Conservation (phyloP, 2,113 vertebrate genomes). For the Marmota flaviventris region DNA sequence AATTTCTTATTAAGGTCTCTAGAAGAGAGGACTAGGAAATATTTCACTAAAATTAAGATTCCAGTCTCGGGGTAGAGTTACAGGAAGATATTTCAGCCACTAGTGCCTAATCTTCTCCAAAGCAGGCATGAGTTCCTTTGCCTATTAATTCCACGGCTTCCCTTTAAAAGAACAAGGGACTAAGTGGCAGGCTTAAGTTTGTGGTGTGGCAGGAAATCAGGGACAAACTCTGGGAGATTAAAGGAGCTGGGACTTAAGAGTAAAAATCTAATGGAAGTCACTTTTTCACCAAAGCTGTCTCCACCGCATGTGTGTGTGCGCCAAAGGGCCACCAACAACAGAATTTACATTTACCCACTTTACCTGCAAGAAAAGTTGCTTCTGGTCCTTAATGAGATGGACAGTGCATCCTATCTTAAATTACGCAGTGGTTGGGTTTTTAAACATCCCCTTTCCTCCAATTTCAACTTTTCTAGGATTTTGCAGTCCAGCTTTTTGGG, state of each 20-base stretch:
- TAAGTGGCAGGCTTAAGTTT: neutral
- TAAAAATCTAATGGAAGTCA: constrained; percentile 12
- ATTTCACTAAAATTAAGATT: constrained; percentile 45
- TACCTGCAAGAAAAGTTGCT: constrained; percentile 38
- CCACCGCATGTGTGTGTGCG: neutral
- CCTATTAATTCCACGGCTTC: neutral
- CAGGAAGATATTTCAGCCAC: neutral
- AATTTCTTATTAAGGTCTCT: constrained; percentile 27
- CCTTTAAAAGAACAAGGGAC: constrained; percentile 7
- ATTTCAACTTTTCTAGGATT: neutral
- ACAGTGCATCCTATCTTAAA: neutral
- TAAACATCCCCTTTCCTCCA: neutral
- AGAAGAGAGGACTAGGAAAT: neutral
- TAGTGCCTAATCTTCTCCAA: neutral
- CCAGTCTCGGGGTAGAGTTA: neutral
- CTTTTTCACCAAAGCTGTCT: constrained; percentile 43
- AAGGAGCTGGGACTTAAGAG: neutral
- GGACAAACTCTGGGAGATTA: constrained; percentile 25
- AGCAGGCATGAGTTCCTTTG: neutral
- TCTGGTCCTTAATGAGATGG: neutral
- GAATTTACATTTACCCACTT: neutral
- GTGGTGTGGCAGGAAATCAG: constrained; percentile 40
- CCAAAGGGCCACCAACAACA: neutral
- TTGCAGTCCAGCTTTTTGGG: neutral
- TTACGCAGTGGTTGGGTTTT: neutral